Conservation (phyloP, 2,888 invertebrate genomes). For the Xestoiulus laeticollis region DNA sequence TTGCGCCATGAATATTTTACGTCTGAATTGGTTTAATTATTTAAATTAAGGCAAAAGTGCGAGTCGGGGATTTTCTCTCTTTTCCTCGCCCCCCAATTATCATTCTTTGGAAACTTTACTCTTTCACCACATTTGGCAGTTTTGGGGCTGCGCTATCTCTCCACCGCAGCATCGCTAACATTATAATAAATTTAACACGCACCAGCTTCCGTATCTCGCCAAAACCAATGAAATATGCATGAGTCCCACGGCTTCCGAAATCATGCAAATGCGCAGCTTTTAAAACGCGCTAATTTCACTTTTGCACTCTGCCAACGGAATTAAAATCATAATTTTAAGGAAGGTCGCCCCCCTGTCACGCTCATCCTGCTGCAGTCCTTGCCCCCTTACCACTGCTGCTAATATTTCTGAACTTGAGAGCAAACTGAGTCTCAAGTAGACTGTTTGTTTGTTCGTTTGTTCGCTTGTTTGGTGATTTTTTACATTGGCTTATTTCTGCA, state of each 20-base stretch:
- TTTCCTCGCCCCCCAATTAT: not conserved
- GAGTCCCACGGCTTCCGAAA: not conserved
- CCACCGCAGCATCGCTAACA: slow-evolving; percentile 29
- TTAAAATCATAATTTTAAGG: too few relatives aligned
- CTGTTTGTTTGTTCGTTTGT: too few relatives aligned
- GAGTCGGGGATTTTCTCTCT: slow-evolving; percentile 12
- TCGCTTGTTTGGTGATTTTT: too few relatives aligned
- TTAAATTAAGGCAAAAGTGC: slow-evolving; percentile 22
- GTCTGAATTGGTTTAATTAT: slow-evolving; percentile 16
- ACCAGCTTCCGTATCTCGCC: not conserved
- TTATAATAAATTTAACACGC: slow-evolving; percentile 37
- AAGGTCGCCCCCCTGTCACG: too few relatives aligned
- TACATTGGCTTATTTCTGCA: too few relatives aligned
- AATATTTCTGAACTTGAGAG: too few relatives aligned
- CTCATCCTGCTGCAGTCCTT: too few relatives aligned
- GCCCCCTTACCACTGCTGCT: too few relatives aligned
- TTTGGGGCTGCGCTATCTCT: slow-evolving; percentile 28
- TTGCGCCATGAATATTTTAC: slow-evolving; percentile 7
- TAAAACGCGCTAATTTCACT: not conserved
- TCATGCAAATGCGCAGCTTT: not conserved
- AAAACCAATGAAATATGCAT: not conserved
- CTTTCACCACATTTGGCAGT: slow-evolving; percentile 17
- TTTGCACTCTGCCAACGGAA: not conserved
- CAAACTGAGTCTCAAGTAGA: too few relatives aligned
- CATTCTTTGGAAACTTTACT: slow-evolving; percentile 12